These are phyloP conservation scores for Chrysopilus asiliformis DNA, from an alignment of 2,888 invertebrate species.

Conservation along the genomic window DNA sequence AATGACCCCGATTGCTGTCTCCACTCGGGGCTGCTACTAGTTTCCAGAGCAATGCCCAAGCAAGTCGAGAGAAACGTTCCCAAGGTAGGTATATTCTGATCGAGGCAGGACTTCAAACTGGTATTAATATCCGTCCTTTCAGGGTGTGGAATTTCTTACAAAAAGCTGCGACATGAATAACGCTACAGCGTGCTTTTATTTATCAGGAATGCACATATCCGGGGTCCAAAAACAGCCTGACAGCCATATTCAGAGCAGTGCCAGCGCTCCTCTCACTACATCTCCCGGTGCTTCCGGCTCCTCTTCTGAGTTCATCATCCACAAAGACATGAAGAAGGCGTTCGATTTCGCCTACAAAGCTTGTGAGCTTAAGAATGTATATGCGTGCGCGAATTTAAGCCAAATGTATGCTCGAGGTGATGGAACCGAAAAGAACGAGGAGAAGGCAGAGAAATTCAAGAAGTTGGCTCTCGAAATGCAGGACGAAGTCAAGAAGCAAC, in stretches of 20 bases:
- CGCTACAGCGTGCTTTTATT: slow-evolving; percentile 63
- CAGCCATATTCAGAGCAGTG: slow-evolving; percentile 23
- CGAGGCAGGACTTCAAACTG: no score
- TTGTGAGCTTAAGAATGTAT: slow-evolving; percentile 73
- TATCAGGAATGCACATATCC: slow-evolving; percentile 64
- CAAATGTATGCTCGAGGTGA: slow-evolving; percentile 77
- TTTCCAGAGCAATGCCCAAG: slow-evolving; percentile 42
- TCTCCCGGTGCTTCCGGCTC: slow-evolving; percentile 7
- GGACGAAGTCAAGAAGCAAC: slow-evolving; percentile 46
- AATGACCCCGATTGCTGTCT: slow-evolving; percentile 59
- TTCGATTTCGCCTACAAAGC: slow-evolving; percentile 63
- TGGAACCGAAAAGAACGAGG: slow-evolving; percentile 58
- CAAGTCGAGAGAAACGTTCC: slow-evolving; percentile 44
- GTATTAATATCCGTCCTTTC: no score
- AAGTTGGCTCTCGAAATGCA: slow-evolving; percentile 56
- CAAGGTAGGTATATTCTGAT: no score
- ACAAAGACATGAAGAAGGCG: slow-evolving; percentile 61
- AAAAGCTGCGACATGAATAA: slow-evolving; percentile 47
- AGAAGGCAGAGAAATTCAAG: slow-evolving; percentile 59
- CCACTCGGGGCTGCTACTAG: slow-evolving; percentile 57
- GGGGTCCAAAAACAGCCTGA: slow-evolving; percentile 52
- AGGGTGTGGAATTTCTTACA: slow-evolving; percentile 46
- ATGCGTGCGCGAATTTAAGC: slow-evolving; percentile 81
- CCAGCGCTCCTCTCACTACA: no score
- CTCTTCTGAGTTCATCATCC: slow-evolving; percentile 39